phyloP scores from a whole-genome alignment of 2,797 vertebrate genomes.

The Meda fulgida region DNA sequence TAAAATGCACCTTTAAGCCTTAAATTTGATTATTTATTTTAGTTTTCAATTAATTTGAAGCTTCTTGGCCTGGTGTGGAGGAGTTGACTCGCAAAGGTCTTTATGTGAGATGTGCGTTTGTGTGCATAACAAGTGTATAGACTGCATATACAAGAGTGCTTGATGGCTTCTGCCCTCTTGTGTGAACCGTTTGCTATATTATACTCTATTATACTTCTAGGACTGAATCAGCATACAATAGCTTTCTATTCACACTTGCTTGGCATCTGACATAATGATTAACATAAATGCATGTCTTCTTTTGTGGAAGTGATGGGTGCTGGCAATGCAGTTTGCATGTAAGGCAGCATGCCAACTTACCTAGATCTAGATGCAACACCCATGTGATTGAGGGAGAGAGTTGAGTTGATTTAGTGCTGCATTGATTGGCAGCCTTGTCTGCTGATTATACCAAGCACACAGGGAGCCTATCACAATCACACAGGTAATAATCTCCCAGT shows the following conservation, averaged over 20 bases:
- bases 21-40: conserved; percentile 79
- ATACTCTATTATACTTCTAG: conserved; percentile 23
- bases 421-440: conserved; percentile 54
- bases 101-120: conserved; percentile 3
- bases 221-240: conserved; percentile 36
- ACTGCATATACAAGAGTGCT: conserved; percentile 1
- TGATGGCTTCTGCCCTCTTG: conserved; percentile 10
- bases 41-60: conserved; percentile 76
- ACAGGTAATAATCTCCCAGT: conserved; percentile 74
- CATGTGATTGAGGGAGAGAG: conserved; percentile 30
- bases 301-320: conserved; percentile 1
- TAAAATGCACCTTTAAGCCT: conserved; percentile 73
- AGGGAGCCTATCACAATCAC: conserved; percentile 55
- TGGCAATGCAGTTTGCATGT: conserved; percentile 34
- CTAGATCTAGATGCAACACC: conserved; percentile 47
- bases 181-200: neutral
- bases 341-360: conserved; percentile 27
- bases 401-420: conserved; percentile 50
- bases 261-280: conserved; percentile 11
- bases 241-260: neutral
- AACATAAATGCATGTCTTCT: conserved; percentile 24
- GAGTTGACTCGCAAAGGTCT: conserved; percentile 4
- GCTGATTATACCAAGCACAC: conserved; percentile 49
- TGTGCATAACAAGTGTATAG: neutral
- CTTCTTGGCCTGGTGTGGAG: conserved; percentile 43